Conservation (phyloP, 2,888 invertebrate genomes). For the Spisula solida region DNA sequence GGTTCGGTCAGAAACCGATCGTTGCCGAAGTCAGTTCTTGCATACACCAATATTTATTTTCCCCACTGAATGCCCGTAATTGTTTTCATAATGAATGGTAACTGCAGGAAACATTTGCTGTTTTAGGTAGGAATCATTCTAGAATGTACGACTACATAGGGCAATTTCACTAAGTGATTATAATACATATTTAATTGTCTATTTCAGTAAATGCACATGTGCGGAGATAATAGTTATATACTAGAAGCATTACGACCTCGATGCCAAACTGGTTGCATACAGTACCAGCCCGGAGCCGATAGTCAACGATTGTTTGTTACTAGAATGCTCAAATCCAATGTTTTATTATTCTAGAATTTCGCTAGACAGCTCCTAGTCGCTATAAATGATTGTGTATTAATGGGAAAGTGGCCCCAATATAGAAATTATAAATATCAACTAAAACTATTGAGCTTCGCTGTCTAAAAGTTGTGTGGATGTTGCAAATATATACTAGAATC, state of each 20-base stretch:
- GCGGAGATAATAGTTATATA: background rate
- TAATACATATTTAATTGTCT: background rate
- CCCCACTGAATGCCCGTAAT: too few species aligned
- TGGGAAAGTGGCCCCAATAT: background rate
- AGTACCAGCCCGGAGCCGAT: background rate
- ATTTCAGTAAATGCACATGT: slow-evolving; percentile 6
- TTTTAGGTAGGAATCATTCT: too few species aligned
- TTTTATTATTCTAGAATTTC: background rate
- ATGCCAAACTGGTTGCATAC: slow-evolving; percentile 15
- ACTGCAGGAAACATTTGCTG: too few species aligned
- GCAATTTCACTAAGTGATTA: background rate
- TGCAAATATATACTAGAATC: slow-evolving; percentile 9
- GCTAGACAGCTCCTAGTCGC: slow-evolving; percentile 18
- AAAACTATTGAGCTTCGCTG: background rate
- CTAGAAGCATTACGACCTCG: slow-evolving; percentile 4
- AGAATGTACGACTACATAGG: too few species aligned
- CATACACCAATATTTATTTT: too few species aligned
- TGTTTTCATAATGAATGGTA: too few species aligned
- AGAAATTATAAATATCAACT: slow-evolving; percentile 8
- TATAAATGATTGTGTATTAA: background rate
- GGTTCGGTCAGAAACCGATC: too few species aligned
- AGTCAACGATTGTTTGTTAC: background rate
- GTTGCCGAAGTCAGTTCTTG: too few species aligned
- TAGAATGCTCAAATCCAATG: slow-evolving; percentile 24
- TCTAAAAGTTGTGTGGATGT: background rate